phyloP scores from a whole-genome alignment of 2,113 vertebrate genomes.

The Chroicocephalus ridibundus region DNA sequence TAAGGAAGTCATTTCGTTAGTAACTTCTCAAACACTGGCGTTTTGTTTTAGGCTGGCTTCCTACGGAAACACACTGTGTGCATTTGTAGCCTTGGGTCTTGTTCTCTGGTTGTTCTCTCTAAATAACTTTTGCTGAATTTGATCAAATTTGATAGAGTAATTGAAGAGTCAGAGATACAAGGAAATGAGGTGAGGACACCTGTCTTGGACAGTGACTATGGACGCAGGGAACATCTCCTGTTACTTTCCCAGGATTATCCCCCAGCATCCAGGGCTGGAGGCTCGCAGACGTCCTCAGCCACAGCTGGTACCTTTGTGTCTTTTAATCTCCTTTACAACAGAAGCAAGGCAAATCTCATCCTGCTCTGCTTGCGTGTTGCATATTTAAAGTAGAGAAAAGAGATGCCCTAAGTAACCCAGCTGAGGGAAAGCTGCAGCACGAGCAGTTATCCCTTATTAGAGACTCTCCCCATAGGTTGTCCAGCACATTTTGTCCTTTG shows the following conservation, averaged over 20 bases:
- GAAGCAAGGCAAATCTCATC: neutral
- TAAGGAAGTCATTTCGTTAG: neutral
- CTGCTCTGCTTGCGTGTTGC: neutral
- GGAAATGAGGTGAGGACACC: neutral
- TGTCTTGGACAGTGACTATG: neutral
- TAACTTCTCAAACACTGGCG: neutral
- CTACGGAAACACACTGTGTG: neutral
- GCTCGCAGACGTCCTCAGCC: rapidly evolving
- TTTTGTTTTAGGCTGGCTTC: neutral
- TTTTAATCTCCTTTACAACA: neutral
- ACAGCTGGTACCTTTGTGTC: neutral
- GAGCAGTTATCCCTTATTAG: neutral
- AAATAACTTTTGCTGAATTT: neutral
- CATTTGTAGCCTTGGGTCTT: neutral
- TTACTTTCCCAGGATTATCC: neutral
- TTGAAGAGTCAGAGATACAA: neutral
- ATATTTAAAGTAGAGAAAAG: neutral
- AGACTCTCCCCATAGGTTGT: neutral
- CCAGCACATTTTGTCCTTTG: neutral
- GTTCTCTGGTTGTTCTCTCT: neutral
- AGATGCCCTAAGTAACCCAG: neutral
- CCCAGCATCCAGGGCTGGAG: neutral
- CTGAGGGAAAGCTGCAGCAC: neutral
- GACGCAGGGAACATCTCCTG: neutral
- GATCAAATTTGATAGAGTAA: neutral